phyloP scores from a whole-genome alignment of 1,140 invertebrate species.

The Bombus haemorrhoidalis region DNA sequence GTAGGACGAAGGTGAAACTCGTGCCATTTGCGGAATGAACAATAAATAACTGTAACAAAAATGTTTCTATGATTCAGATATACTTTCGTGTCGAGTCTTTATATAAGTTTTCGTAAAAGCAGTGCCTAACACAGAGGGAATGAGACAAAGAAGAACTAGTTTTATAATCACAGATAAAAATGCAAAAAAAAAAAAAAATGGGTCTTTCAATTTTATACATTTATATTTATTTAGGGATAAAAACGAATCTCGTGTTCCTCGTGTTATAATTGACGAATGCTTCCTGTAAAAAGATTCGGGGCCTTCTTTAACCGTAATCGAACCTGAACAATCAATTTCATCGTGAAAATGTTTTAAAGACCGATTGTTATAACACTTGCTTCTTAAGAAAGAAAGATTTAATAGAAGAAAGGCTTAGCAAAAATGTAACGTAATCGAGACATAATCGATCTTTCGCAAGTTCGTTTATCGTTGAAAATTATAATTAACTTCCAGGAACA shows the following conservation, averaged over 20 bases:
- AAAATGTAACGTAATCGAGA: background rate
- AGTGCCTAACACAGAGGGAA: rapidly evolving
- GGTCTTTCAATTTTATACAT: no score
- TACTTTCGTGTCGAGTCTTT: background rate
- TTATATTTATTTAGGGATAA: background rate
- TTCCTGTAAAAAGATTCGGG: no score
- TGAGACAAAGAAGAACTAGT: background rate
- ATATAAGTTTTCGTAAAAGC: background rate
- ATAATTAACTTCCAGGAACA: no score
- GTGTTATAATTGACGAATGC: no score
- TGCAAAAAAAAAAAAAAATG: no score
- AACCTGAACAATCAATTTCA: background rate
- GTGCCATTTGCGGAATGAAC: no score
- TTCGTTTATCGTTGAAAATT: no score
- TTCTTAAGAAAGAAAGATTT: background rate
- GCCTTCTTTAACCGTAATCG: no score
- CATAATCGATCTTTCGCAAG: background rate
- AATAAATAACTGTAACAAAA: no score
- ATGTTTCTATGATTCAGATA: no score
- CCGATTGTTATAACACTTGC: background rate
- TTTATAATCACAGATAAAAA: background rate
- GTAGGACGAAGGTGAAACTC: no score
- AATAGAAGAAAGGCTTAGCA: background rate
- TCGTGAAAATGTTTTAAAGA: background rate
- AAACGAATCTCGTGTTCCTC: no score